Conservation (phyloP, 2,888 invertebrate genomes). For the Lasioglossum villosulum region DNA sequence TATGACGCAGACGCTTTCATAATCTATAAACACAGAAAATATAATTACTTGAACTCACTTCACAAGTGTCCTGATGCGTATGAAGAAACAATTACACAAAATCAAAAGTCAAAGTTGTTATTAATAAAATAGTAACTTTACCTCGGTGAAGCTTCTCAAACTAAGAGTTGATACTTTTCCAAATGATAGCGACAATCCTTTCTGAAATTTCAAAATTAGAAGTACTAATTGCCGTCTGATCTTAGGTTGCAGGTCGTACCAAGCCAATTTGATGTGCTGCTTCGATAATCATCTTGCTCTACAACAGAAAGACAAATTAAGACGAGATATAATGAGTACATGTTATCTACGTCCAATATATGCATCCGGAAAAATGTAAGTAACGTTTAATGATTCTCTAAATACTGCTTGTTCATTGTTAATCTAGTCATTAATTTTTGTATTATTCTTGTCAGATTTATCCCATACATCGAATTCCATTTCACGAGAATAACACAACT, state of each 20-base stretch:
- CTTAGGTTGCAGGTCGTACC: constrained; percentile 61
- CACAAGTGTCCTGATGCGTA: background rate
- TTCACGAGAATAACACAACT: no score
- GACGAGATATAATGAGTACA: background rate
- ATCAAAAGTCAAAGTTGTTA: background rate
- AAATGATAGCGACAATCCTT: constrained; percentile 54
- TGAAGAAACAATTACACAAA: background rate
- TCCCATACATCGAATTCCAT: no score
- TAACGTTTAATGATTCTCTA: background rate
- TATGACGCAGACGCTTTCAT: constrained; percentile 57
- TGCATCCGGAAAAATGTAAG: background rate
- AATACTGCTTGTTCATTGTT: background rate
- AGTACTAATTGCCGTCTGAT: constrained; percentile 52
- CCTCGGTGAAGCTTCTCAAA: constrained; percentile 56
- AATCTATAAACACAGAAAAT: constrained; percentile 35
- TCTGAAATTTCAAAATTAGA: constrained; percentile 63
- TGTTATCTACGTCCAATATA: background rate
- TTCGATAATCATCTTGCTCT: constrained; percentile 59
- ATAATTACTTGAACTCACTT: background rate
- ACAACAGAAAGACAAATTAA: background rate
- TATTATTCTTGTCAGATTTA: background rate
- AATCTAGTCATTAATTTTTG: background rate
- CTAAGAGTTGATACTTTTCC: constrained; percentile 66
- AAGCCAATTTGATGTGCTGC: constrained; percentile 62
- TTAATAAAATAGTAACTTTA: constrained; percentile 30